Evolutionary conservation across 2,113 vertebrate species (phyloP).

Genomic region (Vidua chalybeata): DNA sequence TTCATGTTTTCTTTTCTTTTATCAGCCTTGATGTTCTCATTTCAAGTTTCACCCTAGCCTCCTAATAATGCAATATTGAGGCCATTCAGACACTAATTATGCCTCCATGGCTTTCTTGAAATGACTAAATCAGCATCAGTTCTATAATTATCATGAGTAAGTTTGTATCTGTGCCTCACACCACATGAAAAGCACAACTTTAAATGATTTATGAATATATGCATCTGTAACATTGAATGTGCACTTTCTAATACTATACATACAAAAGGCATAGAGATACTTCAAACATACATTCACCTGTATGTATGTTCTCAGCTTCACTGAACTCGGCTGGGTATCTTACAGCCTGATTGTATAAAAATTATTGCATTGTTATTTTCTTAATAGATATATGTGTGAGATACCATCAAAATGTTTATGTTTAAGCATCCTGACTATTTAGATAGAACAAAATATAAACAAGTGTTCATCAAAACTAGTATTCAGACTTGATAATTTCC

Average conservation of each 20-base stretch:
- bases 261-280: background rate
- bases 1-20: slow-evolving; percentile 86
- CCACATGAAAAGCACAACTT: slow-evolving; percentile 79
- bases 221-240: slow-evolving; percentile 68
- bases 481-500: slow-evolving; percentile 34
- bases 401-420: background rate
- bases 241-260: slow-evolving; percentile 7
- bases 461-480: slow-evolving; percentile 35
- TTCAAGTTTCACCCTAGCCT: slow-evolving; percentile 86
- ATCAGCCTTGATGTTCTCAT: slow-evolving; percentile 93
- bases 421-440: slow-evolving; percentile 25
- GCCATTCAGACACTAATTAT: slow-evolving; percentile 96
- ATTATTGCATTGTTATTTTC: slow-evolving; percentile 33
- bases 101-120: slow-evolving; percentile 88
- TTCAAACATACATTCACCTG: slow-evolving; percentile 34
- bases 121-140: slow-evolving; percentile 92
- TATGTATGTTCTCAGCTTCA: slow-evolving; percentile 2
- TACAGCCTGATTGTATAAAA: slow-evolving; percentile 37
- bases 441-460: slow-evolving; percentile 25
- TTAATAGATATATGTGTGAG: background rate
- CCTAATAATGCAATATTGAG: slow-evolving; percentile 95
- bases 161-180: slow-evolving; percentile 79
- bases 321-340: background rate
- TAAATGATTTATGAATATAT: slow-evolving; percentile 82
- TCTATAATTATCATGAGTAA: slow-evolving; percentile 95